phyloP scores from a whole-genome alignment of 2,797 vertebrate genomes.

The Melanotaenia maccullochi region DNA sequence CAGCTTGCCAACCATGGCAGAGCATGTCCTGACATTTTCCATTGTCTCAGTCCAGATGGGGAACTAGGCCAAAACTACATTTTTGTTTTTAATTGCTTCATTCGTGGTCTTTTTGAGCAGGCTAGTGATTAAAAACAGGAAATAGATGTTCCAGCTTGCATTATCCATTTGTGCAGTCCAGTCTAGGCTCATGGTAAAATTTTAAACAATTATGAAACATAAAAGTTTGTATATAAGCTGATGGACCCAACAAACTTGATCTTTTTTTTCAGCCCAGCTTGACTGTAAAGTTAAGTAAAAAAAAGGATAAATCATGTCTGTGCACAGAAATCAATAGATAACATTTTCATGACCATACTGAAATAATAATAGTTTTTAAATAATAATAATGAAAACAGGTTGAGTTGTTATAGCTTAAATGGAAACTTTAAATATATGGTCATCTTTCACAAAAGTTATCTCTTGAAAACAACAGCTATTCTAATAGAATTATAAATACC shows the following conservation, averaged over 20 bases:
- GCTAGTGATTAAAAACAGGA: background rate
- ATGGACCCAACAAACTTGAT: background rate
- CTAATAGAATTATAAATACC: constrained; percentile 51
- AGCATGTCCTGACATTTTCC: constrained; percentile 25
- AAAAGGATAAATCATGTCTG: background rate
- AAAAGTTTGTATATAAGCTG: background rate
- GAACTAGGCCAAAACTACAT: constrained; percentile 8
- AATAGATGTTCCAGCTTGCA: background rate
- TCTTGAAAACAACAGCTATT: constrained; percentile 60
- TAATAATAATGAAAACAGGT: no score
- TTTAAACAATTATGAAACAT: background rate
- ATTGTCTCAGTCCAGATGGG: constrained; percentile 18
- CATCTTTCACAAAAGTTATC: constrained; percentile 15
- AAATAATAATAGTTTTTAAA: no score
- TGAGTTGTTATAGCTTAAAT: constrained; percentile 16
- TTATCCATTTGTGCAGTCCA: background rate
- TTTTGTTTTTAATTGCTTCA: constrained; percentile 1
- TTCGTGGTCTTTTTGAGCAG: background rate
- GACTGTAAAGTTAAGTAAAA: background rate
- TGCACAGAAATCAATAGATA: background rate
- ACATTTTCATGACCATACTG: background rate
- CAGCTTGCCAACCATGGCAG: constrained; percentile 21
- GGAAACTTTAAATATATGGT: background rate
- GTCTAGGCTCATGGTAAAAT: background rate
- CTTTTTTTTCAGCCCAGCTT: background rate